These are phyloP conservation scores for Aegithalos caudatus DNA, from an alignment of 2,113 vertebrate genomes.

Conservation along the genomic window DNA sequence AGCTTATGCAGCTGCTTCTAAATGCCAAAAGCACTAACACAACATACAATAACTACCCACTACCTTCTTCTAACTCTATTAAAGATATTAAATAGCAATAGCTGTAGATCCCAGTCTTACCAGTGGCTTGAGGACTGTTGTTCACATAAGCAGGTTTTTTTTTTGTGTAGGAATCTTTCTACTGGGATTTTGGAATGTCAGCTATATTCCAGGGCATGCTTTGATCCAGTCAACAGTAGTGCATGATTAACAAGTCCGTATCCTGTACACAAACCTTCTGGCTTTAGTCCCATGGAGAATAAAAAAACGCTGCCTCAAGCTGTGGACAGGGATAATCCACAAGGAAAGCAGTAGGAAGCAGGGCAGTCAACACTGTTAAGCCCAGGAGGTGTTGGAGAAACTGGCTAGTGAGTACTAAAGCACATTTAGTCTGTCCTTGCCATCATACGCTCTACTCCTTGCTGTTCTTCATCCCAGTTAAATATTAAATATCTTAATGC, in stretches of 20 bases:
- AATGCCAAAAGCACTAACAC: constrained; percentile 44
- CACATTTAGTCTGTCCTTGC: background rate
- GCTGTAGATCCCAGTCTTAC: background rate
- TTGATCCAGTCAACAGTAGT: constrained; percentile 2
- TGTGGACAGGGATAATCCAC: background rate
- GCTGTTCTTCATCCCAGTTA: background rate
- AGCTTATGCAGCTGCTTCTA: constrained; percentile 19
- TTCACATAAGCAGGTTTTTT: background rate
- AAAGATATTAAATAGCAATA: constrained; percentile 10
- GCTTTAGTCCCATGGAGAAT: background rate
- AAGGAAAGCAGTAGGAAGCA: background rate
- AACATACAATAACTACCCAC: background rate
- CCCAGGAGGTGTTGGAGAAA: background rate
- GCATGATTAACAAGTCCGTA: background rate
- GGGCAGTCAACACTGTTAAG: background rate
- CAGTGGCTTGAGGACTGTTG: background rate
- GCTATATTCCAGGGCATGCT: background rate
- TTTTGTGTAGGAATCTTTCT: background rate
- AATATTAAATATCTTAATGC: background rate
- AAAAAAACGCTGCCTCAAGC: background rate
- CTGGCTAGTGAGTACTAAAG: background rate
- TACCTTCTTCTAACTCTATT: constrained; percentile 37
- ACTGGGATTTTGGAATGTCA: background rate
- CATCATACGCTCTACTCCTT: rapidly evolving
- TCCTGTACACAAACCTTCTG: background rate